phyloP scores from a whole-genome alignment of 2,888 invertebrate genomes.

The Itoplectis maculator region DNA sequence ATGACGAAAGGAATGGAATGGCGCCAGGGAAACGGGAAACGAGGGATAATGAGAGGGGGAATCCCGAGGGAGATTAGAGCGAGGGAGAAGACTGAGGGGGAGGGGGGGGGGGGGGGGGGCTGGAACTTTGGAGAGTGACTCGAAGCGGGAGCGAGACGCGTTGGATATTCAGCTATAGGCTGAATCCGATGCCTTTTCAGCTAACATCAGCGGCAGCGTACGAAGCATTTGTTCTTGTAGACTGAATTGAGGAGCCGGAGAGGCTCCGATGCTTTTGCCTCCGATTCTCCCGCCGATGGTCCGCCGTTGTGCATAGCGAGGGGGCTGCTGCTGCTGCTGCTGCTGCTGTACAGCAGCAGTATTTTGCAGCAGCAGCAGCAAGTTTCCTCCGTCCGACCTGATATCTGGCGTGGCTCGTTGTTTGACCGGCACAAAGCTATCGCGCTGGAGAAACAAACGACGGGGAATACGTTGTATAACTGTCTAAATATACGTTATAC shows the following conservation, averaged over 20 bases:
- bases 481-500: slow-evolving; percentile 39
- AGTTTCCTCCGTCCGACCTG: background rate
- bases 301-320: background rate
- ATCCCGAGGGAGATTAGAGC: slow-evolving; percentile 53
- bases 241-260: slow-evolving; percentile 6
- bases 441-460: slow-evolving; percentile 48
- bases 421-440: slow-evolving; percentile 26
- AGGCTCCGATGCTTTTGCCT: background rate
- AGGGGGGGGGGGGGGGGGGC: background rate
- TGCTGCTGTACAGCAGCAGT: background rate
- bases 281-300: no score
- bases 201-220: slow-evolving; percentile 30
- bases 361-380: background rate
- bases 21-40: slow-evolving; percentile 58
- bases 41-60: slow-evolving; percentile 61
- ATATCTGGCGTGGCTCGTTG: slow-evolving; percentile 25
- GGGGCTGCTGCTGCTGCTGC: background rate
- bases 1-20: slow-evolving; percentile 38
- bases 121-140: slow-evolving; percentile 34
- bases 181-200: slow-evolving; percentile 32
- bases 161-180: background rate
- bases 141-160: slow-evolving; percentile 1
- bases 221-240: slow-evolving; percentile 10
- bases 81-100: slow-evolving; percentile 39
- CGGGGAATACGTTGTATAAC: slow-evolving; percentile 45